Base-by-base conservation (phyloP, 2,797 vertebrate species). In the Silurus aristotelis region DNA sequence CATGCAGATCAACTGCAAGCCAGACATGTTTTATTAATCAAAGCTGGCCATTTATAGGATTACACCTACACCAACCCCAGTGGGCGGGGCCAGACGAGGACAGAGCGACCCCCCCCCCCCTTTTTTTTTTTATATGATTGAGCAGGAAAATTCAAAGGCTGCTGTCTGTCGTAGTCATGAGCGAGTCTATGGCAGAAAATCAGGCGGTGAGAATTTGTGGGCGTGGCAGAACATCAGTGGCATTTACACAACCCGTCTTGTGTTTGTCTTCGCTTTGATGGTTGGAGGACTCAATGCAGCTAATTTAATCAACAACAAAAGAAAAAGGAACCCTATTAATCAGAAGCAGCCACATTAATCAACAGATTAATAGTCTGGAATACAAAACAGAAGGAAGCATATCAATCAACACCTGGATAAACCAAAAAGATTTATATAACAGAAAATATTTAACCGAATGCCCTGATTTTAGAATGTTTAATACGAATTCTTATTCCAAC, bases 21-120 rank as follows among this genome's bases (percentile, higher is more conserved):
- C 82, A 72, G 83, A 84, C 87, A 92, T 93, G 89, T 92, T 91
- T 93, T 93, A 92, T 93, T 93, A 90, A 94, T 93, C 89, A 91
- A 90, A 91, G 84, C 84, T 12, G 63, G 80, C 22, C 87, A 84
- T 88, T 86, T 87, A 87, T 86, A 85, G 81, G 76, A 82, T 84
- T 83, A 81, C 67, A 85, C 76, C 86, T 87, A 88, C 75, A 64
- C 61, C 61, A 48, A 52, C 7, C 46, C 2, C n/a, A 55, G 82
- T 75, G 82, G 67, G 67, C 83, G 82, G 71, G 71, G 80, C 80
- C 31, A 2, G 58, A 43, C 43, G 20, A 14, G 22, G 12, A 63
- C 71, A 72, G 71, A 81, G 84, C 20, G 0, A 6, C 4, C 6
- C 1, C 9, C 19, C 19, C 6, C 12, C 25, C 25, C 5, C 13